Conservation (phyloP, 2,888 invertebrate species). For the Conchocele bisecta region DNA sequence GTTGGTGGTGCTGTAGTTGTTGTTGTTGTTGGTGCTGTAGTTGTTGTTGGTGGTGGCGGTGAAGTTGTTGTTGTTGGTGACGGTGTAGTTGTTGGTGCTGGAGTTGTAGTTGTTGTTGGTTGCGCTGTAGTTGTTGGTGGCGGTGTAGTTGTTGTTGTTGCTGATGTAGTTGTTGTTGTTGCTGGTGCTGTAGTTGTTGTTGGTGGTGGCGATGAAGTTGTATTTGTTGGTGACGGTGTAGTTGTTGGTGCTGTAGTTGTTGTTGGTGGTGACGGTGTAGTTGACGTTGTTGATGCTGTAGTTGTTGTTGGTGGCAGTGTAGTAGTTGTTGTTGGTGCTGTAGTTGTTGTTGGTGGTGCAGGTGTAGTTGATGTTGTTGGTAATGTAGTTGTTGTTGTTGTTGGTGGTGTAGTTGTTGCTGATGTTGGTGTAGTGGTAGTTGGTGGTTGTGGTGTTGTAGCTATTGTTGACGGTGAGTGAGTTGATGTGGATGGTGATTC, state of each 20-base stretch:
- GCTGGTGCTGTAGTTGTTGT: slow-evolving; percentile 17
- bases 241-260: slow-evolving; percentile 2
- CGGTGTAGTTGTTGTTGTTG: slow-evolving; percentile 2
- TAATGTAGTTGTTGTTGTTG: neutral
- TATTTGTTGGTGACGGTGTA: slow-evolving; percentile 29
- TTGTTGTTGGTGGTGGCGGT: no score
- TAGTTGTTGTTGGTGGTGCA: slow-evolving; percentile 23
- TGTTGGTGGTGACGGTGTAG: slow-evolving; percentile 5
- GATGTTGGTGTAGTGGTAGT: neutral
- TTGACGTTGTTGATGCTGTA: slow-evolving; percentile 27
- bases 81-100: slow-evolving; percentile 31
- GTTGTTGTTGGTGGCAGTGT: slow-evolving; percentile 23
- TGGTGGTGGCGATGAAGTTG: slow-evolving; percentile 8
- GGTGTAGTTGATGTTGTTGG: slow-evolving; percentile 3
- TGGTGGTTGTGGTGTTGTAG: slow-evolving; percentile 17
- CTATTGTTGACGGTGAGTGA: slow-evolving; percentile 21
- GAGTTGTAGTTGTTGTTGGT: slow-evolving; percentile 22
- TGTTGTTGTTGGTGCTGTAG: slow-evolving; percentile 27
- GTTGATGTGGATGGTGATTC: slow-evolving; percentile 5
- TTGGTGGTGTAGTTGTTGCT: slow-evolving; percentile 23
- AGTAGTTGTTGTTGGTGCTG: slow-evolving; percentile 12
- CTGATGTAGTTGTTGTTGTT: slow-evolving; percentile 24
- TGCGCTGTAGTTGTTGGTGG: no score
- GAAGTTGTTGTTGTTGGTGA: no score
- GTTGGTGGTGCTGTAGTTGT: slow-evolving; percentile 16